These are phyloP conservation scores for Nomada fucata DNA, from an alignment of 2,888 invertebrate genomes.

Conservation along the genomic window DNA sequence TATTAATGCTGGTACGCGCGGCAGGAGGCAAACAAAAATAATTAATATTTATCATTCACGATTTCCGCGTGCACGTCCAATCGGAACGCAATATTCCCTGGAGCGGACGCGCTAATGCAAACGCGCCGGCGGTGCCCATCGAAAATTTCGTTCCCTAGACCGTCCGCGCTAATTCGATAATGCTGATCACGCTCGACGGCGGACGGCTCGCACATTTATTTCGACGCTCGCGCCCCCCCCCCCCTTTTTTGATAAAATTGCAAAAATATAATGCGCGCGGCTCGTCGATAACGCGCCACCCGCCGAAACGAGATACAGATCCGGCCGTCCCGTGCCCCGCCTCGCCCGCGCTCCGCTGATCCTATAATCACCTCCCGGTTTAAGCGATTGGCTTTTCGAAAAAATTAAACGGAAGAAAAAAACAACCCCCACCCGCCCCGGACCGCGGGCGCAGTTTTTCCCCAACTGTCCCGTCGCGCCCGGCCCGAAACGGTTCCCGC, in stretches of 20 bases:
- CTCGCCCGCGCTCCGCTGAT: constrained; percentile 49
- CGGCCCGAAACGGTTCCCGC: background rate
- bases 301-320: constrained; percentile 58
- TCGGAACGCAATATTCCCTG: constrained; percentile 76
- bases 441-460: background rate
- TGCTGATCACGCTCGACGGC: constrained; percentile 78
- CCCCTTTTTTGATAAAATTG: constrained; percentile 62
- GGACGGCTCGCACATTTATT: constrained; percentile 76
- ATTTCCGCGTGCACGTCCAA: constrained; percentile 81
- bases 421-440: background rate
- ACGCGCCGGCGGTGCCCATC: constrained; percentile 70
- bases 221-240: constrained; percentile 56
- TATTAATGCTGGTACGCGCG: constrained; percentile 82
- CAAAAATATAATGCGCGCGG: constrained; percentile 64
- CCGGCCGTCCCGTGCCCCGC: constrained; percentile 9
- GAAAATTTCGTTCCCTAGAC: constrained; percentile 74
- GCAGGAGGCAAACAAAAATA: constrained; percentile 83
- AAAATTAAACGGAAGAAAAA: constrained; percentile 39
- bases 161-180: constrained; percentile 80
- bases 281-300: constrained; percentile 60
- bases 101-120: constrained; percentile 70
- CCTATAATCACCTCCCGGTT: constrained; percentile 58
- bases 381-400: constrained; percentile 58
- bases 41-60: constrained; percentile 84
- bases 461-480: background rate